phyloP scores from a whole-genome alignment of 2,113 vertebrate genomes.

The Riparia riparia region DNA sequence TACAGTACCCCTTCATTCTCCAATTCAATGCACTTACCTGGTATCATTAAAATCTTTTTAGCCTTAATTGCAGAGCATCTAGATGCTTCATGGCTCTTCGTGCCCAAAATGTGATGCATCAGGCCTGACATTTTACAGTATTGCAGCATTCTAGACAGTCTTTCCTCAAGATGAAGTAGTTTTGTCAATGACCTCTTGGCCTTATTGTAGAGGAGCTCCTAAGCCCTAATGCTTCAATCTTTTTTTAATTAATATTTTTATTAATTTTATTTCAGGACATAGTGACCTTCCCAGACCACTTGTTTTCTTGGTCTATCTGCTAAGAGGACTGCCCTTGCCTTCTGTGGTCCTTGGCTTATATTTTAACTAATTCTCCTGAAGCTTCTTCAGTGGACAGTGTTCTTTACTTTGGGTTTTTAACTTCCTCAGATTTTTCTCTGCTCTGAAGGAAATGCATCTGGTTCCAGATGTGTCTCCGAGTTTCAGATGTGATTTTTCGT shows the following conservation, averaged over 20 bases:
- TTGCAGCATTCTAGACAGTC: not conserved
- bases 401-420: not conserved
- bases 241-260: not conserved
- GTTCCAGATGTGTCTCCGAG: not conserved
- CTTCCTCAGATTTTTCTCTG: not conserved
- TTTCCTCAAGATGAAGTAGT: not conserved
- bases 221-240: not conserved
- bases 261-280: not conserved
- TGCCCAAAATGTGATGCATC: not conserved
- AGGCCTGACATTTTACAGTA: not conserved
- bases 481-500: not conserved
- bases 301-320: not conserved
- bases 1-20: not conserved
- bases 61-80: not conserved
- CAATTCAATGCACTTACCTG: not conserved
- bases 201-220: not conserved
- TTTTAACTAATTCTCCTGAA: not conserved
- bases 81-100: not conserved
- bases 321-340: not conserved
- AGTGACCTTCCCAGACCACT: not conserved
- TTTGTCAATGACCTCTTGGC: not conserved
- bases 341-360: not conserved
- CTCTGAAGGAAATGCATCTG: not conserved
- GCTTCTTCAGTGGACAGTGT: not conserved
- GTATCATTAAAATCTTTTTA: not conserved